Percentiles rank a stretch among this genome's conserved stretches.
These are phyloP conservation scores for Epinotia demarniana DNA, from an alignment of 2,888 invertebrate genomes.

Conservation along the genomic window DNA sequence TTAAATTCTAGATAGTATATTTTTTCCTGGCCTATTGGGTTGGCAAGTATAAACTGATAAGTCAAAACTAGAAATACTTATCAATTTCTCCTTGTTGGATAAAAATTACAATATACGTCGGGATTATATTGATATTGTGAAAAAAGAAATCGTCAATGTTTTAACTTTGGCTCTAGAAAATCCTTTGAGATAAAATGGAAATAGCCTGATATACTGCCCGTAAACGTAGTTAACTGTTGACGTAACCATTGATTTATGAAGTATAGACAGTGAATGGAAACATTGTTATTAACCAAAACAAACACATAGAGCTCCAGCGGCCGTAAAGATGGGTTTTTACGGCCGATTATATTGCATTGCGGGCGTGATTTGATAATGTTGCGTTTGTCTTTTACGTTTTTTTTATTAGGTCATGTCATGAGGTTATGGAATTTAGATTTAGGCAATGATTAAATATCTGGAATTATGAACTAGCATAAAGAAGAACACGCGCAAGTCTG, in stretches of 20 bases:
- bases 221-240: conserved; percentile 28
- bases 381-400: conserved; percentile 5
- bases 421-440: background rate
- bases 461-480: background rate
- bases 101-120: too few species aligned
- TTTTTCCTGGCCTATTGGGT: too few species aligned
- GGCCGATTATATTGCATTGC: conserved; percentile 20
- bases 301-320: conserved; percentile 17
- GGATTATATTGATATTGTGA: background rate
- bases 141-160: conserved; percentile 3
- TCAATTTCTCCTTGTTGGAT: too few species aligned
- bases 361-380: conserved; percentile 7
- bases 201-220: conserved; percentile 27
- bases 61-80: too few species aligned
- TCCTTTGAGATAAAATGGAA: conserved; percentile 18
- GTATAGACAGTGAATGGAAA: conserved; percentile 29
- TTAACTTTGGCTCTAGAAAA: conserved; percentile 12
- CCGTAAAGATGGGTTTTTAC: conserved; percentile 27
- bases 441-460: background rate
- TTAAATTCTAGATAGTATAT: too few species aligned
- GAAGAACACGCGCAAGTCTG: background rate
- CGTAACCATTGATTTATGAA: conserved; percentile 23
- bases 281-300: conserved; percentile 33
- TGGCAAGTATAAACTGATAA: too few species aligned
- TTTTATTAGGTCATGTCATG: background rate